Percentiles rank a stretch among this genome's conserved stretches.
phyloP scores from a whole-genome alignment of 2,113 vertebrate species.

The Isichthys henryi region DNA sequence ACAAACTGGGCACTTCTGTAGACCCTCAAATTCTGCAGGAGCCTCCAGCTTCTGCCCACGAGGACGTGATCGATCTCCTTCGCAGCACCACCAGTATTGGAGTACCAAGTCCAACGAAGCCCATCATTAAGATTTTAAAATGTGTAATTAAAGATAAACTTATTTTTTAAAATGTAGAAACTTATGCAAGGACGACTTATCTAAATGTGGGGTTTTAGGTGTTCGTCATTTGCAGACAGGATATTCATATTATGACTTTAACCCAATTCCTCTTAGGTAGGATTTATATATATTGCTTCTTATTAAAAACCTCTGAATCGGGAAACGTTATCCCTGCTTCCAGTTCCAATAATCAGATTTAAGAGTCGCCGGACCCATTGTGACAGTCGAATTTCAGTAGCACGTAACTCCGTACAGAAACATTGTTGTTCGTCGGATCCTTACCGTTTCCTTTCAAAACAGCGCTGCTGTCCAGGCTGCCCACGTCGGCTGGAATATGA shows the following conservation, averaged over 20 bases:
- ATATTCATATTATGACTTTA: neutral
- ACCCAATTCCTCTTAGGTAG: neutral
- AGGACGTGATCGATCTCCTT: too few relatives aligned
- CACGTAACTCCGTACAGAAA: neutral
- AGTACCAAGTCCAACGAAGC: too few relatives aligned
- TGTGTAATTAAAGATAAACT: neutral
- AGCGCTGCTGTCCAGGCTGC: constrained; percentile 31
- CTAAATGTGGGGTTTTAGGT: neutral
- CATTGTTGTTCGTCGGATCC: neutral
- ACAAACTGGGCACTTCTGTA: too few relatives aligned
- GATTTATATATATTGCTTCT: neutral
- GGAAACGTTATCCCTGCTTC: neutral
- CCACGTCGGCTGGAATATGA: neutral
- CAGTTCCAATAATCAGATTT: neutral
- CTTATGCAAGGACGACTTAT: neutral
- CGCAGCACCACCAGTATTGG: too few relatives aligned
- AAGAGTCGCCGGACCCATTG: neutral
- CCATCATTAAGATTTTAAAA: neutral
- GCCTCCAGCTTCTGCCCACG: too few relatives aligned
- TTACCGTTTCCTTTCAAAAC: constrained; percentile 34
- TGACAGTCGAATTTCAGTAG: neutral
- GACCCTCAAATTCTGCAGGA: too few relatives aligned
- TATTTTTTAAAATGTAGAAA: neutral
- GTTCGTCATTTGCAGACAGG: neutral
- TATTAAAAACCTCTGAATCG: neutral